Evolutionary conservation across 2,888 invertebrate species (phyloP).

Genomic region (Listrodromus nycthemerus): DNA sequence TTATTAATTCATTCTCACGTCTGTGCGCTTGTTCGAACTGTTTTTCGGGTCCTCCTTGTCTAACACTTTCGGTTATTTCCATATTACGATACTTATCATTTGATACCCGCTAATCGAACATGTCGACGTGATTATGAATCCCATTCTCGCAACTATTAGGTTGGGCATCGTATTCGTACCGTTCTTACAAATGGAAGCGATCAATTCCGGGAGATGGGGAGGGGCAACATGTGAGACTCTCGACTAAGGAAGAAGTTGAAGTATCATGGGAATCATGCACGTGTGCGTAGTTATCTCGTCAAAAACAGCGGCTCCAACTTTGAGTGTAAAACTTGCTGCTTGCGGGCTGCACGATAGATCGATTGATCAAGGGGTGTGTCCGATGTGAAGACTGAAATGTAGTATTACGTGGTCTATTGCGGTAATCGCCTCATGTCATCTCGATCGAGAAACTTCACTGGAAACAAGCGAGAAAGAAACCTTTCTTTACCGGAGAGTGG

Average conservation of each 20-base stretch:
- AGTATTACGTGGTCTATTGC: slow-evolving; percentile 47
- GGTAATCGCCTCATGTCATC: slow-evolving; percentile 39
- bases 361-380: slow-evolving; percentile 57
- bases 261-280: not conserved
- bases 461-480: not conserved
- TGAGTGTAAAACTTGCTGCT: not conserved
- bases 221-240: not conserved
- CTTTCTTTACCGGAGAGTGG: not conserved
- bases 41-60: not conserved
- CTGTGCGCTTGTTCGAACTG: too few relatives aligned
- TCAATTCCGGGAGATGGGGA: not conserved
- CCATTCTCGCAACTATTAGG: not conserved
- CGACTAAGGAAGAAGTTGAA: not conserved
- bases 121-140: not conserved
- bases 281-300: not conserved
- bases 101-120: not conserved
- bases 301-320: not conserved
- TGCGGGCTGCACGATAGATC: slow-evolving; percentile 14
- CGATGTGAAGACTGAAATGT: slow-evolving; percentile 56
- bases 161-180: not conserved
- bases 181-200: not conserved
- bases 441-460: not conserved
- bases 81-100: not conserved
- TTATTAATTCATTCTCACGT: too few relatives aligned
- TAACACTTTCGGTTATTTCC: not conserved